Base-by-base conservation (phyloP, 2,113 vertebrate species). In the Nannobrachium achirus region DNA sequence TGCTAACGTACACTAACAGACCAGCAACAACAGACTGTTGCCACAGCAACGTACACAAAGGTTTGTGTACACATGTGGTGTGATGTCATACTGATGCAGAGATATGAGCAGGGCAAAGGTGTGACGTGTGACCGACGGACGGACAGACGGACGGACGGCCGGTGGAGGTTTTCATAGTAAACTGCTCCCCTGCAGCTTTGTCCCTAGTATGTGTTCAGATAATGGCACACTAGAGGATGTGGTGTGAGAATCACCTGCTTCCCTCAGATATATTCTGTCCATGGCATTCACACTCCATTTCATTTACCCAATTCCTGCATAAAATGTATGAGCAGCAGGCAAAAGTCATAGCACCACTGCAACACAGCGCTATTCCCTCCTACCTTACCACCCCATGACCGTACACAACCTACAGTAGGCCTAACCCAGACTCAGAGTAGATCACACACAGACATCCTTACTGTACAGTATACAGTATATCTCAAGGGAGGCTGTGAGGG, bases 251-350 rank as follows among this genome's bases (percentile, higher is more conserved):
- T 25, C 66, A 44, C 20, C 78, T 59, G 57, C n/a, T 15, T 65
- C 51, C 48, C 79, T 63, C 66, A 45, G n/a, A n/a, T n/a, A 61
- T 71, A 69, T 58, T 73, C 44, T 63, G 46, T 48, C 57, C 44
- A 33, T 59, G 66, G 58, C n/a, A n/a, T n/a, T 74, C 62, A 62
- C 0, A 0, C 19, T 45, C 76, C 57, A 63, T 52, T n/a, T 20
- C 5, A 40, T 75, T 60, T 64, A 44, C 56, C 63, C 66, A 41
- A 42, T 2, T 66, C 41, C 59, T 69, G 55, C 46, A 63, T 52
- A 48, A 52, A 65, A 69, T n/a, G 11, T 52, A 65, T 67, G 15
- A 39, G 45, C 62, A 4, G 40, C 44, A 10, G 50, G 16, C 71
- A 10, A 1, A 25, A 72, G 44, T 58, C 51, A 25, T 10, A 33